phyloP scores from a whole-genome alignment of 2,888 invertebrate genomes.

The Beris chalybata region DNA sequence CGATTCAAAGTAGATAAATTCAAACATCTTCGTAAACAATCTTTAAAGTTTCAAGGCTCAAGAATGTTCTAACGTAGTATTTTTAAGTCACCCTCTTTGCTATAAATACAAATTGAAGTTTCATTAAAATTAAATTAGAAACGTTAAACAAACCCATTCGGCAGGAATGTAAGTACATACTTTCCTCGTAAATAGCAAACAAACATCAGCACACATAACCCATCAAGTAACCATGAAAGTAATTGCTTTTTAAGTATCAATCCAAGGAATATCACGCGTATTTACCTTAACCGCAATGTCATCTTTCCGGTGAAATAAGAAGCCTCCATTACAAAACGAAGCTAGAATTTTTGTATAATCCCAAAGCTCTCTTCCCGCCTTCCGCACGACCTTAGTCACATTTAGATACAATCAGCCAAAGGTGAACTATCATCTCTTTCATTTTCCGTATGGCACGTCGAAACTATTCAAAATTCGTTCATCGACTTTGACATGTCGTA shows the following conservation, averaged over 20 bases:
- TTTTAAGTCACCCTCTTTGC: no score
- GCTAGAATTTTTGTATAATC: neutral
- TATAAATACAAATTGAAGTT: conserved; percentile 3
- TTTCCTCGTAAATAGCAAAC: conserved; percentile 6
- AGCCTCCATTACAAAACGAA: conserved; percentile 8
- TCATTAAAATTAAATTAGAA: conserved; percentile 29
- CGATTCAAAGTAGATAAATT: neutral
- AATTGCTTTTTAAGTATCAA: conserved; percentile 32
- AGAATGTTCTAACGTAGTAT: no score
- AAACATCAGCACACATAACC: conserved; percentile 18
- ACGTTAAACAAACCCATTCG: conserved; percentile 15
- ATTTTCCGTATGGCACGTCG: neutral
- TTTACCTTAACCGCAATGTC: conserved; percentile 21
- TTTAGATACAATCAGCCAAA: conserved; percentile 18
- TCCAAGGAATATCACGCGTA: conserved; percentile 23
- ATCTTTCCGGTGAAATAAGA: conserved; percentile 6
- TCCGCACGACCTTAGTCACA: neutral
- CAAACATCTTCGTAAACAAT: neutral
- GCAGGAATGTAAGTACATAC: conserved; percentile 6
- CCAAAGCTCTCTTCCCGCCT: neutral
- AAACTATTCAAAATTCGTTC: conserved; percentile 37
- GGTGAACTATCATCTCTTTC: conserved; percentile 14
- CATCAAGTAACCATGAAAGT: conserved; percentile 14
- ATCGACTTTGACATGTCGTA: conserved; percentile 30
- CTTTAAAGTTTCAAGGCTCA: no score